Evolutionary conservation across 2,113 vertebrate species (phyloP).

Genomic region (Hippopotamus amphibius): DNA sequence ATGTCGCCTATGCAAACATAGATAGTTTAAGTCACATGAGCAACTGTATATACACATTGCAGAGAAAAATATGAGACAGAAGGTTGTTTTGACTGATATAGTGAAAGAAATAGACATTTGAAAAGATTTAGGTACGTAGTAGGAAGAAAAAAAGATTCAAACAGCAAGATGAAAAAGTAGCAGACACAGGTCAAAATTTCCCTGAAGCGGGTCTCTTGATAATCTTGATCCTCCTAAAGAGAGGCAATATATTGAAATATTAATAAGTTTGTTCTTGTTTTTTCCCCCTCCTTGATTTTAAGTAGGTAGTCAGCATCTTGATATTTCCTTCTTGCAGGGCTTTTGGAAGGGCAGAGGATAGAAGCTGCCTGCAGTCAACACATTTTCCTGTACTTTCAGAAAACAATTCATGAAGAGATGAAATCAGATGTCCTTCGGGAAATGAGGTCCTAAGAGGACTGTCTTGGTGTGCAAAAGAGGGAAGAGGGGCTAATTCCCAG

Average conservation of each 20-base stretch:
- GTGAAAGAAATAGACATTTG: neutral
- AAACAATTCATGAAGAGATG: neutral
- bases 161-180: too few species aligned
- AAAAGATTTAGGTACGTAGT: neutral
- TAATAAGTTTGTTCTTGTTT: neutral
- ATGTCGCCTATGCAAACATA: conserved; percentile 88
- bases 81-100: neutral
- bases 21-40: neutral
- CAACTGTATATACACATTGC: neutral
- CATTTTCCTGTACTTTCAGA: neutral
- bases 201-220: neutral
- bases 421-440: neutral
- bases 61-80: neutral
- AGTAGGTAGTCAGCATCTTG: neutral
- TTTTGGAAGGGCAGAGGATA: neutral
- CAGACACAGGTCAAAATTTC: neutral
- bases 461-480: neutral
- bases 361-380: neutral
- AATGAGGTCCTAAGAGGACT: neutral
- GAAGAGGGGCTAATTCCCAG: neutral
- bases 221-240: neutral
- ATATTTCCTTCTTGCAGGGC: neutral
- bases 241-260: neutral
- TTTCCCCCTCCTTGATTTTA: neutral
- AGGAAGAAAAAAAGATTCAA: too few species aligned